Evolutionary conservation across 64 coral and sea anemone genomes (phyloP).

Genomic region (Platygyra sinensis): DNA sequence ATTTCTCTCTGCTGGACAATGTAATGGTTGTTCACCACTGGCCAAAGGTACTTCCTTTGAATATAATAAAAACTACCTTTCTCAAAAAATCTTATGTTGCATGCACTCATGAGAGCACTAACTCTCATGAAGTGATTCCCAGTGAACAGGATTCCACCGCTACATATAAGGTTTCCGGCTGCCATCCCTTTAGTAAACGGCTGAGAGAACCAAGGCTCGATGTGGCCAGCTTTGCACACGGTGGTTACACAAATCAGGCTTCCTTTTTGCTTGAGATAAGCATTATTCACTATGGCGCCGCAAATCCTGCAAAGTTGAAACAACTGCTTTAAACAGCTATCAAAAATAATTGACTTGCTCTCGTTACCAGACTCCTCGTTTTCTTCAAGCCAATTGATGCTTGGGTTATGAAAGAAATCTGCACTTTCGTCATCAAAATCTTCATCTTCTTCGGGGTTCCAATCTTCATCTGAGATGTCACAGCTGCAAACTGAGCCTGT

Average conservation of each 20-base stretch:
- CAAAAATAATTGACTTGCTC: constrained; percentile 15
- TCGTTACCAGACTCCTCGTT: background rate
- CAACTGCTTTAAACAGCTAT: background rate
- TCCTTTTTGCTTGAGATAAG: background rate
- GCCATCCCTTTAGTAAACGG: constrained; percentile 3
- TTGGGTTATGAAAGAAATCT: background rate
- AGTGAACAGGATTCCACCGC: constrained; percentile 13
- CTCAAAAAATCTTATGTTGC: too few species aligned
- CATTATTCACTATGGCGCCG: background rate
- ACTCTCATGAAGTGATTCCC: constrained; percentile 4
- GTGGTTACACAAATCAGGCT: constrained; percentile 18
- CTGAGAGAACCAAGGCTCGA: background rate
- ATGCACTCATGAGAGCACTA: background rate
- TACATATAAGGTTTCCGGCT: constrained; percentile 18
- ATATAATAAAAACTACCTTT: background rate
- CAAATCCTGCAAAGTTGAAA: background rate
- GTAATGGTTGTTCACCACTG: constrained; percentile 13
- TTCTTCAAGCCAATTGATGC: background rate
- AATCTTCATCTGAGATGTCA: background rate
- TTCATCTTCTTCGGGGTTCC: background rate
- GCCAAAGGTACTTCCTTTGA: constrained; percentile 15
- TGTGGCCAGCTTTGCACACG: constrained; percentile 23
- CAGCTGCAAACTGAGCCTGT: background rate
- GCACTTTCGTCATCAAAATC: background rate
- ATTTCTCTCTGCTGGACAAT: constrained; percentile 4